Evolutionary conservation across 2,113 vertebrate genomes (phyloP), one percentile per base, ranked within the genome.

Genomic region (Elephantulus edwardii): DNA sequence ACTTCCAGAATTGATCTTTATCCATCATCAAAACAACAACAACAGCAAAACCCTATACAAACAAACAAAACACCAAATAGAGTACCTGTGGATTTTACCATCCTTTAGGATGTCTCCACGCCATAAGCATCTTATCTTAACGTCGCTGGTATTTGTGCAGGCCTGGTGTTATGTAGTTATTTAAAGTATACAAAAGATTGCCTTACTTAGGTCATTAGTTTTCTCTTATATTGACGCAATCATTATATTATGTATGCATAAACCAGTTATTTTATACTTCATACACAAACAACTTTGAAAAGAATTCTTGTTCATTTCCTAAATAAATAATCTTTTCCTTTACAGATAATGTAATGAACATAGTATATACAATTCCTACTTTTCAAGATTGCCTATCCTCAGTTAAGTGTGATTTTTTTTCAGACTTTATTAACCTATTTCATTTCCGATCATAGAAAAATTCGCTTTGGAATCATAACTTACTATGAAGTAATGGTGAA

Each of bases 111-210:
- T 76, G 40, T 76, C 56, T 84, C 66, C 46, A 40, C 83, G 90
- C 14, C 50, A 82, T 70, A 76, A 66, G 68, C 48, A 35, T 81
- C 89, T 89, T 77, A 93, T 82, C 90, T 91, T 62, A 82, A 89
- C 76, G 13, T 78, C 44, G n/a, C 58, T 80, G 38, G 66, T 83
- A 93, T 77, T 76, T 83, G 75, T 26, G 56, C 91, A 56, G 72
- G 19, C 4, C 38, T 62, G 54, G 20, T 33, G 90, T 26, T 54
- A 68, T 30, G 20, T 64, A 92, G 54, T 85, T 87, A 86, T 87
- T 89, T 89, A 54, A 92, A 75, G 30, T 64, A 80, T 83, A 46
- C 50, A 84, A 74, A 64, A 33, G 10, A 52, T 40, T 26, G 3
- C 87, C 54, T 75, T 89, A 35, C 20, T 64, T 72, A 22, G 50